Base-by-base conservation (phyloP, 2,797 vertebrate genomes). In the Kryptolebias ocellatus region DNA sequence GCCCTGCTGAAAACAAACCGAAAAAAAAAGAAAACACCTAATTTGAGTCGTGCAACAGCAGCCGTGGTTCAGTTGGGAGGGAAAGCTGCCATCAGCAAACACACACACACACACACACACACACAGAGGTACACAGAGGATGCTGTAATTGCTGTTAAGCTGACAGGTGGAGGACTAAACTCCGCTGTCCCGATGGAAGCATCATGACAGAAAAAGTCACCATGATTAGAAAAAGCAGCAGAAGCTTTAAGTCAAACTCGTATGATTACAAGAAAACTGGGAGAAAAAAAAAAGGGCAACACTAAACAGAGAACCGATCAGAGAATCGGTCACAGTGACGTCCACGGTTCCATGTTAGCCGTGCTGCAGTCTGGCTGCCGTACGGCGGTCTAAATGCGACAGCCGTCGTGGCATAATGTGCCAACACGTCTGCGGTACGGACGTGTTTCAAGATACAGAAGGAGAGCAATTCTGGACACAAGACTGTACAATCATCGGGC, bases 151-250 rank as follows among this genome's bases (percentile, higher is more conserved):
- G 62, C 61, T 60, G 60, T 0, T 5, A 61, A 61, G 53, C 27
- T 66, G 74, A 75, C 74, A 80, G 65, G 56, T 31, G 24, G 20
- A 54, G 66, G 45, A 67, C 59, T 20, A 31, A 62, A 67, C 59
- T 27, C 28, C 34, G 20, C 27, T 44, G 0, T 76, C 63, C 61
- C 46, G 15, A 11, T 39, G 69, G 61, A 77, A 28, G 18, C 0
- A 1, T 81, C 64, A 37, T 70, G 74, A 70, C 72, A 77, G 31
- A 42, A 76, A 83, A 82, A 64, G 68, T 78, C 62, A 47, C 52
- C 58, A 65, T 44, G 57, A 62, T 83, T 66, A 73, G 68, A 81
- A 67, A 31, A 68, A n/a, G 27, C 58, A 79, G 37, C 52, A 54
- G 2, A 28, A 39, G 45, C 18, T 29, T 37, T 16, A 24, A 56